Evolutionary conservation across 1,140 invertebrate species (phyloP), one percentile per base, ranked within the genome.

Genomic region (Cydia strobilella): DNA sequence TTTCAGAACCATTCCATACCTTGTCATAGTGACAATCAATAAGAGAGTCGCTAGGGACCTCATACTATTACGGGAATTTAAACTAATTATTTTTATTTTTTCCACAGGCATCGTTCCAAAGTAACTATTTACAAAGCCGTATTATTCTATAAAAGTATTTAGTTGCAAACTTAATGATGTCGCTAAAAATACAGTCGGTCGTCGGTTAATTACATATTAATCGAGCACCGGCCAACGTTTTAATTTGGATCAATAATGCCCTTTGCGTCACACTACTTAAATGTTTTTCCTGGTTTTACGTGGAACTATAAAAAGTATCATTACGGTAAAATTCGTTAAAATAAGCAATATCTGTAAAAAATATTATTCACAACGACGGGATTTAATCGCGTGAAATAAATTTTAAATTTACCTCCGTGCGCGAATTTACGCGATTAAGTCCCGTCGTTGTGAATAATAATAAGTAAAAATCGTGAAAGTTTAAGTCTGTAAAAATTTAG

Each of bases 171-270:
- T 59, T 59, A 59, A 59, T 59, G 54, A 59, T 12, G 54, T 23
- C 54, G 54, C 54, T 59, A 59, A 59, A 59, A 59, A 59, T 59
- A 59, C 54, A 59, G 20, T 59, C 6, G 54, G 54, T 59, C 54
- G 54, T n/a, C 54, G 54, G 54, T 59, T 59, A 59, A 59, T 59
- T 59, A 59, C 54, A 12, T 59, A 59, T 59, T 59, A 59, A 59
- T 59, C 7, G 20, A 9, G n/a, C 0, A 23, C 9, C 54, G 20
- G 15, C 20, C 54, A 59, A 54, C 54, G 54, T 59, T 59, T 59
- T 59, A 59, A 59, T 59, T 59, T 59, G 54, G n/a, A 59, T 59
- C 54, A 59, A 59, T 59, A 59, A 59, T 59, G 54, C 54, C 54
- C 54, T 59, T 59, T 59, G n/a, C 2, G 5, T 18, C 6, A 59